phyloP scores from a whole-genome alignment of 2,113 vertebrate genomes.

The Brachirus orientalis region DNA sequence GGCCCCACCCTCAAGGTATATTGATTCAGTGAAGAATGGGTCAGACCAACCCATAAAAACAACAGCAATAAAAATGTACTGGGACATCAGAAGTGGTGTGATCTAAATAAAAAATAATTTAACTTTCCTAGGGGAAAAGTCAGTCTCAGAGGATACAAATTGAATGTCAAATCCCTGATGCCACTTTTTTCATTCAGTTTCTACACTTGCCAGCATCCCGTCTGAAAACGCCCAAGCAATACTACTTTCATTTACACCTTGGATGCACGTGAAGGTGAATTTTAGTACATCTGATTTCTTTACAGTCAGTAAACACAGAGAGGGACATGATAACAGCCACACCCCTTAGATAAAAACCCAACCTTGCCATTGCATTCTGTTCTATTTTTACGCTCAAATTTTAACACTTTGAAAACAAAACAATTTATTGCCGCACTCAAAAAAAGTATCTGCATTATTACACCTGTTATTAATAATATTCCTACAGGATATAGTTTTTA shows the following conservation, averaged over 20 bases:
- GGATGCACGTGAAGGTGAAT: too few relatives aligned
- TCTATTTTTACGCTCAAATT: conserved; percentile 1
- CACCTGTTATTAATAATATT: background rate
- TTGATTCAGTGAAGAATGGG: conserved; percentile 28
- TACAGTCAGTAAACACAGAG: conserved; percentile 5
- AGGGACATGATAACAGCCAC: background rate
- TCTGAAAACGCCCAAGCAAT: too few relatives aligned
- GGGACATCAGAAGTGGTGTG: too few relatives aligned
- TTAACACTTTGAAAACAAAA: background rate
- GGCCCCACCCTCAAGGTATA: conserved; percentile 37
- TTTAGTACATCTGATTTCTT: background rate
- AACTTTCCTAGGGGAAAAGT: too few relatives aligned
- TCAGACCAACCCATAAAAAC: background rate
- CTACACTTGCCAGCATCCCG: conserved; percentile 9
- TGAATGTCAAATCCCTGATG: too few relatives aligned
- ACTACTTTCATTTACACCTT: background rate
- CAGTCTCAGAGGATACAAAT: background rate
- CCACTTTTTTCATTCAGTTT: background rate
- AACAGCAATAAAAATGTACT: background rate
- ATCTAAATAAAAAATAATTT: too few relatives aligned
- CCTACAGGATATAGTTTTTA: background rate
- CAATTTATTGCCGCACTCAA: too few relatives aligned
- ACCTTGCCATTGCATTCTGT: conserved; percentile 16
- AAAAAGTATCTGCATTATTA: too few relatives aligned
- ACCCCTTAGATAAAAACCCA: background rate